Evolutionary conservation across 1,140 invertebrate genomes (phyloP).

Genomic region (Oreohelix idahoensis): DNA sequence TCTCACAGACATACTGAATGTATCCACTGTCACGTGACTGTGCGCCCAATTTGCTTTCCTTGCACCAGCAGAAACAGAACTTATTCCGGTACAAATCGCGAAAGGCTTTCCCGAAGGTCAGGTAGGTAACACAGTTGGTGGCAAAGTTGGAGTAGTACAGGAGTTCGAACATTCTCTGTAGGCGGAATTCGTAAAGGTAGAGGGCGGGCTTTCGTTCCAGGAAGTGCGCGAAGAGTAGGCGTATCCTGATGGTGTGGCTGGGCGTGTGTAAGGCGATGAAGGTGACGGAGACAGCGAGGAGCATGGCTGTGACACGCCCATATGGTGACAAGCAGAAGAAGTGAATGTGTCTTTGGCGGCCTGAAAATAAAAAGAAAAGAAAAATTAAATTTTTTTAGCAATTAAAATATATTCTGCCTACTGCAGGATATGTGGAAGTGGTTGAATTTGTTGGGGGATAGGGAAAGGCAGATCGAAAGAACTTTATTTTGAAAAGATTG

Average conservation of each 20-base stretch:
- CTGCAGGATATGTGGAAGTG: no score
- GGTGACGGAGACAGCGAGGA: slow-evolving; percentile 45
- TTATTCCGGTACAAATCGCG: slow-evolving; percentile 19
- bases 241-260: slow-evolving; percentile 45
- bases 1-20: neutral
- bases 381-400: no score
- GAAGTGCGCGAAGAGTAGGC: slow-evolving; percentile 36
- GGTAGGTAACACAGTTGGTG: slow-evolving; percentile 41
- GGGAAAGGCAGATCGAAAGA: no score
- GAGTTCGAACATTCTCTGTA: slow-evolving; percentile 45
- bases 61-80: neutral
- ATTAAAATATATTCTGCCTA: no score
- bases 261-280: slow-evolving; percentile 46
- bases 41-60: neutral
- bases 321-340: slow-evolving; percentile 36
- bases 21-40: neutral
- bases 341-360: neutral
- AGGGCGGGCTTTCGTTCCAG: slow-evolving; percentile 6
- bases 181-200: slow-evolving; percentile 30
- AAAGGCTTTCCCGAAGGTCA: slow-evolving; percentile 42
- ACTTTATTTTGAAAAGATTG: no score
- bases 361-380: neutral
- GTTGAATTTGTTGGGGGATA: no score
- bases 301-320: slow-evolving; percentile 41
- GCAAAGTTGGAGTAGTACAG: slow-evolving; percentile 48